Base-by-base conservation (phyloP, 1,140 invertebrate genomes). In the Listronotus bonariensis region DNA sequence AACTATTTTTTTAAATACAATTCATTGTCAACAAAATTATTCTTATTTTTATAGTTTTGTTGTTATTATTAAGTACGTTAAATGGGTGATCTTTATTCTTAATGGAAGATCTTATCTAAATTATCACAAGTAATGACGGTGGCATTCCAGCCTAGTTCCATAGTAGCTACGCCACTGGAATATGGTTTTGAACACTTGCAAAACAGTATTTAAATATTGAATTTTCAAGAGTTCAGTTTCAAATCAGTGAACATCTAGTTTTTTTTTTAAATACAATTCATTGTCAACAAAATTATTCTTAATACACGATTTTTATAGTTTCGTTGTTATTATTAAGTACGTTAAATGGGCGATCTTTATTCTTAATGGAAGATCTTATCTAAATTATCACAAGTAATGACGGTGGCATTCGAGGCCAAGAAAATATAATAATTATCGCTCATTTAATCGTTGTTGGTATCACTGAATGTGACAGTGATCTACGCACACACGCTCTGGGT, bases 401-500 rank as follows among this genome's bases (percentile, higher is more conserved):
- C 52, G 15, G 52, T 55, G 52, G 52, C 52, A 40, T 55, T 55
- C 52, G 52, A 55, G 52, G 52, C 52, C 52, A 55, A 55, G 52
- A 55, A 55, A 55, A 55, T 55, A 55, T 41, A 40, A 55, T 55
- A 55, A 55, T 55, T 55, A 55, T 55, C 52, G 52, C 52, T 10
- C 36, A 17, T 40, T 17, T 52, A 52, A 52, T 52, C 49, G 34
- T n/a, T 34, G 10, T 45, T 10, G 46, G 52, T 55, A 55, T 55
- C 52, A 55, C 52, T 40, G 34, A 34, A 41, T 55, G 32, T 41
- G 52, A 55, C 52, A 55, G 52, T 55, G 52, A 55, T 41, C 52
- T 55, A 55, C 52, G 40, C 52, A 48, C 45, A 48, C 45, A 18
- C 17, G n/a, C 26, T 18, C 17, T 11, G 18, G 8, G 45, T 11